These are phyloP conservation scores for Lasioglossum calceatum DNA, from an alignment of 2,888 invertebrate species.

Conservation along the genomic window DNA sequence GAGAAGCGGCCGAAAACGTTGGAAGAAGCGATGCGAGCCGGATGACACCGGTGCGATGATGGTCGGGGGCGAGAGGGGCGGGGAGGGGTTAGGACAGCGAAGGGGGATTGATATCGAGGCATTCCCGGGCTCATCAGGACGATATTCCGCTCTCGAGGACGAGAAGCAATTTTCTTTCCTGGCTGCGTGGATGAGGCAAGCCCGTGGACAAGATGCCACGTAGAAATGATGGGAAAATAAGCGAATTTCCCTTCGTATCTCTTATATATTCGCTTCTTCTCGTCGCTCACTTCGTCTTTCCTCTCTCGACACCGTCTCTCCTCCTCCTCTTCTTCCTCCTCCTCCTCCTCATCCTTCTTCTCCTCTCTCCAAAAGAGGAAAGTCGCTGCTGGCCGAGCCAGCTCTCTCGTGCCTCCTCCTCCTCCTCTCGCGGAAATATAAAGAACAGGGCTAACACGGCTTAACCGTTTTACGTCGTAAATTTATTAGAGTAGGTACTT, in stretches of 20 bases:
- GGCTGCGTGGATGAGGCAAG: conserved; percentile 79
- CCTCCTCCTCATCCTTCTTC: background rate
- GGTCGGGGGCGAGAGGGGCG: background rate
- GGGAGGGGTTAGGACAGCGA: background rate
- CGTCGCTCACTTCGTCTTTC: conserved; percentile 25
- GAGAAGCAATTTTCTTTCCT: conserved; percentile 83
- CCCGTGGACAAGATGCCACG: conserved; percentile 81
- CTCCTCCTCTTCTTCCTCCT: background rate
- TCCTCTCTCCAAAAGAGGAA: conserved; percentile 10
- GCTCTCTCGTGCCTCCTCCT: background rate
- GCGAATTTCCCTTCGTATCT: conserved; percentile 81
- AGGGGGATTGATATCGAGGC: conserved; percentile 70
- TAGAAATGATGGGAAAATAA: conserved; percentile 83
- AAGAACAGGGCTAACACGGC: conserved; percentile 83
- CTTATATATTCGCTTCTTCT: conserved; percentile 65
- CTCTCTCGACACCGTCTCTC: background rate
- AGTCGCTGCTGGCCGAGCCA: conserved; percentile 38
- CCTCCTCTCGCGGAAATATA: conserved; percentile 81
- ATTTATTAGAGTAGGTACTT: conserved; percentile 82
- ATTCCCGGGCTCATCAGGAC: conserved; percentile 80
- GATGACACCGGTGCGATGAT: conserved; percentile 40
- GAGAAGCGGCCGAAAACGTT: conserved; percentile 44
- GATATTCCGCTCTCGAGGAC: conserved; percentile 81
- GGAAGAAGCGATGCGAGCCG: conserved; percentile 48
- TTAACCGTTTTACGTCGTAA: conserved; percentile 84